Base-by-base conservation (phyloP, 2,888 invertebrate genomes). In the Eucriotettix oculatus region DNA sequence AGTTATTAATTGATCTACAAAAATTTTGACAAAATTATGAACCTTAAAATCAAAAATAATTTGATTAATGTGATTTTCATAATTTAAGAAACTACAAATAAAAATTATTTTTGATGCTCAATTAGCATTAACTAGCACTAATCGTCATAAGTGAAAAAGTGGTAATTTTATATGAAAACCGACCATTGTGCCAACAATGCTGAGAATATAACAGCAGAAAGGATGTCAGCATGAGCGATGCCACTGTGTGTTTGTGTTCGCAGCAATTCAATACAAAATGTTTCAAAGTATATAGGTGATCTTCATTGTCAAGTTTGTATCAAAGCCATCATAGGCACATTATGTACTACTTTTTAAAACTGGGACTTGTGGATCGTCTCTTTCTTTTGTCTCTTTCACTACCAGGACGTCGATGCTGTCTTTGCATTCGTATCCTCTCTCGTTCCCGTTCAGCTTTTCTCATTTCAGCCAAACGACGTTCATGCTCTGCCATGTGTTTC, bases 401-500 rank as follows among this genome's bases (percentile, higher is more conserved):
- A 41, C 59, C 60, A n/a, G 40, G 44, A n/a, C 61, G 56, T 42
- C 62, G 62, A 54, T 60, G 60, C 56, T 60, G 60, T 43, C 56
- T 56, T 56, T 61, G 57, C 7, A 44, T 58, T 40, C 62, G 59
- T 14, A 40, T 12, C 11, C 57, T 56, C 29, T 63, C 71, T 64
- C 71, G 71, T 66, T 69, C 74, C 67, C 71, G 70, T 63, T 73
- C 78, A 48, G 78, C 75, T 67, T 81, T 80, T 64, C 83, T 79
- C 70, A 86, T 79, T 75, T 88, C 90, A 74, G 85, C 84, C 71
- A 87, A 73, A 67, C 86, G 79, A 61, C 87, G 79, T 71, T 90
- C 90, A 69, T 91, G 86, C 73, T 93, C 91, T 57, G 87, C 87
- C 84, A 92, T 87, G 68, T 90, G 86, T 69, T 88, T 85, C 60